Conservation (phyloP, 2,113 vertebrate genomes). For the Chelonoidis abingdonii region DNA sequence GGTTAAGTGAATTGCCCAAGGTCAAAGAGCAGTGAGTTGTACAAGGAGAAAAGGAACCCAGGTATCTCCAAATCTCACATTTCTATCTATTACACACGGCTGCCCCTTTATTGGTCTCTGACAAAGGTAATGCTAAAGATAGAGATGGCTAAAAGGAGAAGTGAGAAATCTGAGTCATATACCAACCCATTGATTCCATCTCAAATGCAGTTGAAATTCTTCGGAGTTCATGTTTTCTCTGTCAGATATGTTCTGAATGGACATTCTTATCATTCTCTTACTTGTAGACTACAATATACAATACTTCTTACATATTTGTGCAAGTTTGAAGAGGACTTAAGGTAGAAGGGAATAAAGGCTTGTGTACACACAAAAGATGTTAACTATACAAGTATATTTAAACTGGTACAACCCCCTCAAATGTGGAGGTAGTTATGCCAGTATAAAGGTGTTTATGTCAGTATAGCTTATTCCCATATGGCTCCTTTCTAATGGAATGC, state of each 20-base stretch:
- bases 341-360: neutral
- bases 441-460: too few species aligned
- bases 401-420: too few species aligned
- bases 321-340: neutral
- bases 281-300: neutral
- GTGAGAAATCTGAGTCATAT: constrained; percentile 25
- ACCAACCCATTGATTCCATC: neutral
- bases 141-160: constrained; percentile 13
- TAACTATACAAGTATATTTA: neutral
- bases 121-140: constrained; percentile 1
- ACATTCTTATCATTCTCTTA: neutral
- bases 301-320: neutral
- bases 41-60: neutral
- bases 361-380: neutral
- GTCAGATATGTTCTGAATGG: neutral
- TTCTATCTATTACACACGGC: neutral
- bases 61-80: neutral
- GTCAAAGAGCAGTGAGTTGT: neutral
- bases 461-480: too few species aligned
- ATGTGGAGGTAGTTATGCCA: too few species aligned
- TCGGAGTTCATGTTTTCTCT: constrained; percentile 20
- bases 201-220: constrained; percentile 5
- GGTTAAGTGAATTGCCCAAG: neutral
- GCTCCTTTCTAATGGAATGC: neutral
- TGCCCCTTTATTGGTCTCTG: neutral